Base-by-base conservation (phyloP, 2,113 vertebrate species). In the Stomatorhinus ivindoensis region DNA sequence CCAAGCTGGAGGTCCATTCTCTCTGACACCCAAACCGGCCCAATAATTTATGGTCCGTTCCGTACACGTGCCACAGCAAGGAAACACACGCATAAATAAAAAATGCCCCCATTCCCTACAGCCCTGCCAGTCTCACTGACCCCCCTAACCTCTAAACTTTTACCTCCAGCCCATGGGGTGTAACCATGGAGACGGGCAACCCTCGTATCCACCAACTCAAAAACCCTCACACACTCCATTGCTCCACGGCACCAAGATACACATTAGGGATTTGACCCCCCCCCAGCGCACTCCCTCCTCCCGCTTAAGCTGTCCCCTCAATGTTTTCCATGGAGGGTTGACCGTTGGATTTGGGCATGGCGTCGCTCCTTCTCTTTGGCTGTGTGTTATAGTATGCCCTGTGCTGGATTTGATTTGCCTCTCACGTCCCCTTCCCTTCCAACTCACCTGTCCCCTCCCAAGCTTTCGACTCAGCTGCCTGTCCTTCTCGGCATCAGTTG, bases 181-280 rank as follows among this genome's bases (percentile, higher is more conserved):
- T 95, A 94, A 93, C 97, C 97, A 97, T 97, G 97, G 97, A 97
- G 97, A 97, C 96, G 97, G 97, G 96, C 97, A 97, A 97, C 97
- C 97, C 97, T 96, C 92, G 73, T 93, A 89, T 90, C 90, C 89
- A 90, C 90, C 89, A 90, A 88, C 19, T 55, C 19, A 27, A 65
- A 86, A 10, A 27, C n/a, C 27, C 42, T 39, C 47, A 73, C 44
- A 50, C 83, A 61, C 31, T 6, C 31, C 85, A n/a, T 39, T 55
- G 8, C 15, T 47, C 76, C 88, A 55, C 6, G 85, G 48, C 21
- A 35, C 2, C 65, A 87, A 39, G 5, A 7, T 24, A 21, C 69
- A 82, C 58, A 55, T 91, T 89, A 53, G 84, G 89, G 86, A 89
- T 42, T 58, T 13, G 27, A 69, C 91, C 88, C 82, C 46, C 44